Percentiles rank a stretch among this genome's conserved stretches.
Evolutionary conservation across 1,140 invertebrate genomes (phyloP).

Genomic region (Pseudomyrmex pallidus): DNA sequence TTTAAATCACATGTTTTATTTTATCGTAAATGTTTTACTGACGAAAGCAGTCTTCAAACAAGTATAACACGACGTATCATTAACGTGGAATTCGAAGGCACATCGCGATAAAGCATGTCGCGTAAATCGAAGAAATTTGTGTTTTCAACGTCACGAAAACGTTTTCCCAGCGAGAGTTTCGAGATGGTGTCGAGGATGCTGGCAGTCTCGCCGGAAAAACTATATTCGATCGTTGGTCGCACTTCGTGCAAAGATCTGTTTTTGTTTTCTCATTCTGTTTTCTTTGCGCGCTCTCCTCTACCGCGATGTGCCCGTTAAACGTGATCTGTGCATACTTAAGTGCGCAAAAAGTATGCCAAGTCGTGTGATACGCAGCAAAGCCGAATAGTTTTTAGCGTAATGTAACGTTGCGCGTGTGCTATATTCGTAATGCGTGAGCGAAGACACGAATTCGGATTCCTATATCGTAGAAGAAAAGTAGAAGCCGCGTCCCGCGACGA

Average conservation of each 20-base stretch:
- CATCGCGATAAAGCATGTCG: conserved; percentile 55
- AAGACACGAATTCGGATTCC: conserved; percentile 39
- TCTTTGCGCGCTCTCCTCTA: conserved; percentile 12
- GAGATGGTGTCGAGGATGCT: conserved; percentile 75
- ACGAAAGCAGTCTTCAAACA: conserved; percentile 85
- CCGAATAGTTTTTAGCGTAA: conserved; percentile 74
- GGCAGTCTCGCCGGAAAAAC: conserved; percentile 64
- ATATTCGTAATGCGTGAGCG: conserved; percentile 66
- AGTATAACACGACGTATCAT: conserved; percentile 81
- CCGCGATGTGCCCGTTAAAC: conserved; percentile 51
- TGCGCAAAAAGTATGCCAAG: conserved; percentile 50
- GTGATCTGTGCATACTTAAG: conserved; percentile 53
- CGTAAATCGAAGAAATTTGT: conserved; percentile 57
- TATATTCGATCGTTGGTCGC: not conserved
- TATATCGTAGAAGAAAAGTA: conserved; percentile 8
- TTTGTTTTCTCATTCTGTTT: not conserved
- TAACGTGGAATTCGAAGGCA: conserved; percentile 76
- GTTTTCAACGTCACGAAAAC: not conserved
- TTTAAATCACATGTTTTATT: conserved; percentile 76
- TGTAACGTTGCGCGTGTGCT: conserved; percentile 70
- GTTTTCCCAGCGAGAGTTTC: conserved; percentile 14
- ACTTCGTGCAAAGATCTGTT: not conserved
- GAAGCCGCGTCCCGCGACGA: conserved; percentile 47
- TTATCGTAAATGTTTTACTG: conserved; percentile 81
- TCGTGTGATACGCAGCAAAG: conserved; percentile 77